phyloP scores from a whole-genome alignment of 2,113 vertebrate genomes.

The Ivindomyrus marchei region DNA sequence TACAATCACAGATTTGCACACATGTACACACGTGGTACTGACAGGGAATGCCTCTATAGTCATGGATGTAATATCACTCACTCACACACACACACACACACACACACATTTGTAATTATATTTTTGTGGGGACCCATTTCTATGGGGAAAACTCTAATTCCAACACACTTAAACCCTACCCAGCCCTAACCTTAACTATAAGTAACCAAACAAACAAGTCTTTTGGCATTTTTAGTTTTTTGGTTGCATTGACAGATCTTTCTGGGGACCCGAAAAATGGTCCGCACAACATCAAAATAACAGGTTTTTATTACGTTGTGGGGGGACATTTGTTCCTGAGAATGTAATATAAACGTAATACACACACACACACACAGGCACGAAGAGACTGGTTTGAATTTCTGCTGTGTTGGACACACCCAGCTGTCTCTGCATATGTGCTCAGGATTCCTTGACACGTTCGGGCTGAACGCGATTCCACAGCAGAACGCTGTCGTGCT shows the following conservation, averaged over 20 bases:
- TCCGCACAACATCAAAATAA: no score
- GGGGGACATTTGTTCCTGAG: no score
- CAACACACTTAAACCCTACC: no score
- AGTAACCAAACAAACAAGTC: no score
- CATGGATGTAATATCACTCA: neutral
- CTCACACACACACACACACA: neutral
- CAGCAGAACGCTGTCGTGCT: neutral
- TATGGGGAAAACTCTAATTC: no score
- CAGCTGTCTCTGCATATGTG: neutral
- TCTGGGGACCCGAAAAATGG: no score
- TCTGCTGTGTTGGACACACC: neutral
- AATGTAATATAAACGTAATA: no score
- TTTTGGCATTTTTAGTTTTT: no score
- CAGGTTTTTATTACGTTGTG: no score
- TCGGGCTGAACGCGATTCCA: neutral
- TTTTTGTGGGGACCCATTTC: no score
- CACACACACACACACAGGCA: neutral
- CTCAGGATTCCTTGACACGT: neutral
- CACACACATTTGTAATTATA: neutral
- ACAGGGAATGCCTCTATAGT: neutral
- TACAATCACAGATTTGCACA: neutral
- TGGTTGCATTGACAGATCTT: no score
- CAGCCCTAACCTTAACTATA: no score
- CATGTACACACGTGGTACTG: neutral
- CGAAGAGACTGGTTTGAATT: neutral